Base-by-base conservation (phyloP, 2,113 vertebrate genomes). In the Pterophyllum scalare region DNA sequence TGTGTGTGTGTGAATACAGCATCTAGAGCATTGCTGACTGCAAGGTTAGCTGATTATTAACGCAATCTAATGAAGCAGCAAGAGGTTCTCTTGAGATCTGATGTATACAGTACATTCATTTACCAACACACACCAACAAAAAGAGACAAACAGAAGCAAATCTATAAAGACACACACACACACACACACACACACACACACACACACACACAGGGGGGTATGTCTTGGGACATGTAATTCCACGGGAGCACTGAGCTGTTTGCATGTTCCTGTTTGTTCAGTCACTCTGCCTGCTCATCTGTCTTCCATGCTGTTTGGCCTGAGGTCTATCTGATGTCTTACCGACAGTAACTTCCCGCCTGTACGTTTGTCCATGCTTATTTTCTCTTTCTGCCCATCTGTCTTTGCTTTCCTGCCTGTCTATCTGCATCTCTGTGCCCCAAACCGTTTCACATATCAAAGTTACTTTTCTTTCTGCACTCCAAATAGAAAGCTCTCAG, bases 391-490 rank as follows among this genome's bases (percentile, higher is more conserved):
- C 74, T 81, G 65, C n/a, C 61, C 49, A 74, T 84, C 84, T 83
- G 78, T 80, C 60, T 84, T 65, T 80, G 65, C 57, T 72, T 80
- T 72, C n/a, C 59, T 77, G n/a, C 17, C 31, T 13, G 33, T 74
- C 85, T 80, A 14, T 74, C 75, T 61, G 77, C 83, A 3, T 58
- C 60, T 82, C 85, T 64, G 22, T 54, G 79, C 62, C 87, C 80
- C 80, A 72, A 77, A 89, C 84, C 59, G 52, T 83, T 81, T 87
- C 77, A 59, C 59, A 89, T 86, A 90, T 88, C 82, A 91, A 91
- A 85, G 87, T 74, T 83, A 31, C 77, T 82, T 79, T 88, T 89
- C 76, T 77, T 64, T 87, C 62, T 49, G 33, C 77, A 77, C 82
- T 89, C 87, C 38, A 72, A 86, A 89, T 31, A 81, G 75, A 91